Evolutionary conservation across 2,888 invertebrate species (phyloP), one percentile per base, ranked within the genome.

Genomic region (Philonicus albiceps): DNA sequence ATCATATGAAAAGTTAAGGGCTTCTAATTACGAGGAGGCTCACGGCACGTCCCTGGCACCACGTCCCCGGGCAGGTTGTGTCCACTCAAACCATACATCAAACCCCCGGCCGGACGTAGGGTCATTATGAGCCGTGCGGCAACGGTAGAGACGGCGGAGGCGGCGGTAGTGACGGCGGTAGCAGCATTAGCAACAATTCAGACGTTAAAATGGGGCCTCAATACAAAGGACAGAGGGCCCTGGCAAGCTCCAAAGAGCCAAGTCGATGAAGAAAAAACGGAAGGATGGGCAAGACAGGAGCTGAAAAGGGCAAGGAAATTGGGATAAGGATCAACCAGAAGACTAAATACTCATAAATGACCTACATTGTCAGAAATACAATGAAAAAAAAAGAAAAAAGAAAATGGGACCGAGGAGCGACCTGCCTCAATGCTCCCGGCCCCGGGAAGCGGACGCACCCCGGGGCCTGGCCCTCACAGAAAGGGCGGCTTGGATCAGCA

Each of bases 281-380:
- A 84, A 73, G 84, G 73, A 84, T 73, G 84, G 73, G 43, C 27
- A 73, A 34, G 73, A 73, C 72, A 73, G 73, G 72, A 43, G 49
- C 55, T 64, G 64, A 85, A 85, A 76, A 86, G 53, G 85, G 76
- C 85, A 76, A 85, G 76, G 55, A 86, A 81, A 86, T 86, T 74
- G 83, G 81, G 86, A 83, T 84, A 53, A 85, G 86, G 86, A 86
- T 87, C 87, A 85, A 85, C 34, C 74, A 73, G 87, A 86, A 87
- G 86, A 87, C 87, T 87, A 87, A 87, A 87, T 87, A 86, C 85
- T 87, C 85, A 86, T 87, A 86, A 87, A 87, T 86, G 86, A 85
- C 86, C 86, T 74, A 87, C 55, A 72, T 87, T 86, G 73, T 72
- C 72, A 87, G 85, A 78, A 85, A 87, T 86, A 86, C 84, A 53